Evolutionary conservation across 2,113 vertebrate genomes (phyloP), one percentile per base, ranked within the genome.

Genomic region (Turdus rufiventris): DNA sequence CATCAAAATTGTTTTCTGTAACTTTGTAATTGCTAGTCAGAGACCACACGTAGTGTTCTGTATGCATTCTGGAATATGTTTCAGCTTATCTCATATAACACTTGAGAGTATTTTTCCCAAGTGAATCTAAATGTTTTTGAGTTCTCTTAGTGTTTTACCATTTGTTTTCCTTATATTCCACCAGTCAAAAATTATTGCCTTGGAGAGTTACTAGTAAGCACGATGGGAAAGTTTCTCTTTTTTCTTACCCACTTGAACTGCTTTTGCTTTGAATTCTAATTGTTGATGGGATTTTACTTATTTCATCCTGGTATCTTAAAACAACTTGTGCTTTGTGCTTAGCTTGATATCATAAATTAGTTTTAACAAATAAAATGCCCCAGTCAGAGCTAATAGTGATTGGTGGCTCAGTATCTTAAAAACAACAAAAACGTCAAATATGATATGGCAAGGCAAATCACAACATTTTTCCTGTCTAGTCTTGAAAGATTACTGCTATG

Each of bases 111-210:
- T 91, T 94, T 93, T 94, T 85, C 89, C 89, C 93, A 77, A 91
- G 84, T 88, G 89, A 91, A 65, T 91, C 58, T 94, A 77, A 81
- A 12, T 94, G 66, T 91, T 95, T 94, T 94, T 75, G 50, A 75
- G 66, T 91, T 96, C 93, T 94, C 50, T 92, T 88, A 92, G 77
- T 65, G 71, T 71, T 83, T 89, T 89, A 74, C 86, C 57, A 70
- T 93, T 95, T 94, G 66, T 96, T 97, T 95, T 96, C 62, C 47
- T 95, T 89, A n/a, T 47, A 71, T 77, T 92, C 66, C 45, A 82
- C n/a, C 47, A 85, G 73, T 94, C 68, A 91, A 65, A 93, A 95
- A 24, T 78, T 9, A 93, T 81, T 89, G 43, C 77, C 34, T 85
- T 92, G 23, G 65, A 93, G 91, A 95, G 40, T 87, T 92, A 36